These are phyloP conservation scores for Cottus gobio DNA, from an alignment of 2,113 vertebrate genomes.

Conservation along the genomic window DNA sequence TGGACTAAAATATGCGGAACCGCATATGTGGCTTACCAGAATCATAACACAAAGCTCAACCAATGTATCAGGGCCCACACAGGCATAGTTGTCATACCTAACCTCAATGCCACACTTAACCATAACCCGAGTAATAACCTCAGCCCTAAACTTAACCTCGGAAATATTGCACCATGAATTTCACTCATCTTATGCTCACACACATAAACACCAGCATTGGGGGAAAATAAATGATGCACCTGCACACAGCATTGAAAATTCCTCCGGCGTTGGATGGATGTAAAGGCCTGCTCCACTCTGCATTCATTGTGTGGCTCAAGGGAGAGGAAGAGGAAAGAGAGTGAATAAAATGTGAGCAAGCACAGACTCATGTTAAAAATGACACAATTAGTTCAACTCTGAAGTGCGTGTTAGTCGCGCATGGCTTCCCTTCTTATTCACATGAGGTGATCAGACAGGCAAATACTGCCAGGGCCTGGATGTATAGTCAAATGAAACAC, in stretches of 20 bases:
- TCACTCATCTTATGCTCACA: slow-evolving; percentile 22
- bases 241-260: slow-evolving; percentile 69
- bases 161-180: slow-evolving; percentile 38
- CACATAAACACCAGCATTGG: slow-evolving; percentile 45
- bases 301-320: slow-evolving; percentile 73
- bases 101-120: slow-evolving; percentile 16
- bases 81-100: neutral
- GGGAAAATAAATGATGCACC: slow-evolving; percentile 72
- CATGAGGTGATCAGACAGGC: slow-evolving; percentile 83
- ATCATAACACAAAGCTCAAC: slow-evolving; percentile 28
- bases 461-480: slow-evolving; percentile 77
- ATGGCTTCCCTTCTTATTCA: slow-evolving; percentile 78
- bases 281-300: slow-evolving; percentile 53
- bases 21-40: neutral
- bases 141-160: slow-evolving; percentile 20
- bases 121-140: slow-evolving; percentile 1
- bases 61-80: neutral
- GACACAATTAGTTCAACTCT: slow-evolving; percentile 84
- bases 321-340: slow-evolving; percentile 66
- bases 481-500: slow-evolving; percentile 73
- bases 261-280: slow-evolving; percentile 59
- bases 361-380: slow-evolving; percentile 82
- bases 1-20: slow-evolving; percentile 15
- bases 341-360: slow-evolving; percentile 74
- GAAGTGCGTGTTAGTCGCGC: slow-evolving; percentile 80